Evolutionary conservation across 2,888 invertebrate species (phyloP), one percentile per base, ranked within the genome.

Genomic region (Tetropium fuscum): DNA sequence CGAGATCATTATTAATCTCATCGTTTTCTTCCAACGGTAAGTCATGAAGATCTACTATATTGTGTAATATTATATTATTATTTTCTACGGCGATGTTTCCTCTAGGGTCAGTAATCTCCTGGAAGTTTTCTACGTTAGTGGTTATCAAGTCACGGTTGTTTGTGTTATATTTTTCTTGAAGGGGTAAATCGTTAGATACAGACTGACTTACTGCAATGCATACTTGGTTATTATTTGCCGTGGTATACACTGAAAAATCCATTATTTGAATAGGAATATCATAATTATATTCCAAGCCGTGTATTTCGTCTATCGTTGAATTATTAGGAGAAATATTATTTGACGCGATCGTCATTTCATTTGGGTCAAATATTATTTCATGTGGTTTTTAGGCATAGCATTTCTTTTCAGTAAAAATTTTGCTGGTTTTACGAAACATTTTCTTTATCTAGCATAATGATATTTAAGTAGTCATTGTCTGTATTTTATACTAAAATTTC

Each of bases 51-150:
- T 13, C 34, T 13, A 13, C 6, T 34, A 13, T 34, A 34, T 34
- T 34, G 5, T 34, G 34, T 34, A 34, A 34, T 34, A 34, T 34
- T 34, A 7, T 34, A 11, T 11, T 34, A 34, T 34, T 34, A 34
- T 34, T 34, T 7, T 34, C 27, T 27, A 7, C 27, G n/a, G n/a
- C n/a, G 8, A 7, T 27, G n/a, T 27, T 27, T 27, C n/a, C 27
- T 27, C n/a, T 27, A 27, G 27, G 27, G 27, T 27, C 34, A 27
- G 27, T 27, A 27, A 27, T 27, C 27, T 27, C 27, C 27, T 27
- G 27, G n/a, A 27, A 27, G 27, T 27, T n/a, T 27, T 27, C 27
- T 27, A 27, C 27, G 7, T 27, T n/a, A n/a, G 27, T 27, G 6
- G 27, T 27, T 27, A 27, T 27, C 10, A 2, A 30, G 10, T 30